Conservation (phyloP, 2,113 vertebrate genomes). For the Dromiciops gliroides region DNA sequence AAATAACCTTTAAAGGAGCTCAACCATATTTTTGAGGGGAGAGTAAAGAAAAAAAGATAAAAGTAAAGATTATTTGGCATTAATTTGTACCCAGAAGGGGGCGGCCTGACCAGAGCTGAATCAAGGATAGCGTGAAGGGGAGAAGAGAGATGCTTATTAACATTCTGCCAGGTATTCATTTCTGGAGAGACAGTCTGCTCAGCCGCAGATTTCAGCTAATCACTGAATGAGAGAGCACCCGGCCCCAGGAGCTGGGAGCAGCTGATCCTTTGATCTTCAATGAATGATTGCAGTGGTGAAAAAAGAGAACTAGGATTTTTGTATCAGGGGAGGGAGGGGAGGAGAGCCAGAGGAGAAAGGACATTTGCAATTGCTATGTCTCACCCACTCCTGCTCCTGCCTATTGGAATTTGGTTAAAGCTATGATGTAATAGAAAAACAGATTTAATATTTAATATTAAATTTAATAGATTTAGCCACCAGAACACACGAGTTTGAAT, state of each 20-base stretch:
- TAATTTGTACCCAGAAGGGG: constrained; percentile 28
- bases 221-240: neutral
- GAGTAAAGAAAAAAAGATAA: too few species aligned
- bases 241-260: neutral
- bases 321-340: neutral
- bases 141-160: constrained; percentile 3
- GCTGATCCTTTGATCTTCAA: neutral
- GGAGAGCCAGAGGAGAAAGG: neutral
- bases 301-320: constrained; percentile 27
- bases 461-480: neutral
- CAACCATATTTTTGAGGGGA: neutral
- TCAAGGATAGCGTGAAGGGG: neutral
- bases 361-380: neutral
- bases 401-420: constrained; percentile 18
- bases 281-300: constrained; percentile 14
- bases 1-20: neutral
- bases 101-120: constrained; percentile 20
- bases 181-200: constrained; percentile 7
- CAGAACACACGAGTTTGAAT: neutral
- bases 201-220: constrained; percentile 18
- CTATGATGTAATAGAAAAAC: neutral
- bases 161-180: constrained; percentile 29
- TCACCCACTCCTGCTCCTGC: neutral
- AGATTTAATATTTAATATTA: too few species aligned
- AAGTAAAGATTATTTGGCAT: neutral